Percentiles rank a stretch among this genome's conserved stretches.
Evolutionary conservation across 2,797 vertebrate species (phyloP).

Genomic region (Eulemur mongoz): DNA sequence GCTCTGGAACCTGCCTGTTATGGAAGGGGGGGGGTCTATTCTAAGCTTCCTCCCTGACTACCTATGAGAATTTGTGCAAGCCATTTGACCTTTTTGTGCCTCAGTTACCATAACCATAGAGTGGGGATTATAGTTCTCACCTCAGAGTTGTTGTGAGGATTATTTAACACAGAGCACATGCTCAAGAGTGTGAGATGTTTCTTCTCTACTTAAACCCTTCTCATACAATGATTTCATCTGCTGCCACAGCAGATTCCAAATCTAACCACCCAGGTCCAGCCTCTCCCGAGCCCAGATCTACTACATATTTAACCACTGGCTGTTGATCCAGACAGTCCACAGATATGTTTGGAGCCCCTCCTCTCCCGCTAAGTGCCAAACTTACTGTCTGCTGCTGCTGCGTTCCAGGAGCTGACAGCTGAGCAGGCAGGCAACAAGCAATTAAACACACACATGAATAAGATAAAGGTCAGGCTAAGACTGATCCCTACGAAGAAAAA

Average conservation of each 20-base stretch:
- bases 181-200: background rate
- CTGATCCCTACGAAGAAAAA: background rate
- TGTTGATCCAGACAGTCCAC: background rate
- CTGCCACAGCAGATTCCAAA: background rate
- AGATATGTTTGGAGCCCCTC: fast-evolving
- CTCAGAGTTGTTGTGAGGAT: background rate
- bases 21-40: background rate
- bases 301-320: background rate
- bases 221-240: background rate
- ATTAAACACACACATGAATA: background rate
- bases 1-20: background rate
- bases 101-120: background rate
- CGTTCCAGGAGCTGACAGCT: background rate
- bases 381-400: background rate
- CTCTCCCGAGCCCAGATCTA: background rate
- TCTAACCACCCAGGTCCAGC: background rate
- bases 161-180: background rate
- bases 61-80: background rate
- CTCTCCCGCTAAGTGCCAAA: background rate
- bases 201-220: background rate
- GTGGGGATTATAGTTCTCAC: background rate
- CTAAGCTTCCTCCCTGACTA: background rate
- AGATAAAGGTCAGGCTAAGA: background rate
- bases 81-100: background rate
- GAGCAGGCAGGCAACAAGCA: background rate